phyloP scores from a whole-genome alignment of 2,888 invertebrate genomes.

The Tromatobia lineatoria region DNA sequence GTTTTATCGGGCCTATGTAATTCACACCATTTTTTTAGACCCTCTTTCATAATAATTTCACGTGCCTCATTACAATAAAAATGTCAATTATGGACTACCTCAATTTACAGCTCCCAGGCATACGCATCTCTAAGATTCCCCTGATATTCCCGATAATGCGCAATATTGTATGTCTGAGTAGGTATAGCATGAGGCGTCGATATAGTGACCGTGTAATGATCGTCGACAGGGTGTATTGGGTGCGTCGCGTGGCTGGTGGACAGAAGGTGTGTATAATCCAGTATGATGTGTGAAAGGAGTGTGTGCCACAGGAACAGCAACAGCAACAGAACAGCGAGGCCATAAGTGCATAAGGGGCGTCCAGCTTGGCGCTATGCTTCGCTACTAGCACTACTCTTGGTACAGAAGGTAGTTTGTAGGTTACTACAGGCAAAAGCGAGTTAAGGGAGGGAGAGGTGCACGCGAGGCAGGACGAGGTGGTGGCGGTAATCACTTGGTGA shows the following conservation, averaged over 20 bases:
- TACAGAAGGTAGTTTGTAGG: constrained; percentile 42
- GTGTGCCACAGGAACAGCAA: constrained; percentile 44
- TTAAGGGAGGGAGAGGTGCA: constrained; percentile 42
- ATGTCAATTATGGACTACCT: no score
- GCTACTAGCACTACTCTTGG: constrained; percentile 14
- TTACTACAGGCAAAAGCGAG: constrained; percentile 30
- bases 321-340: constrained; percentile 24
- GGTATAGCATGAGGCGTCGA: constrained; percentile 24
- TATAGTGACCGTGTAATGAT: constrained; percentile 52
- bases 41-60: no score
- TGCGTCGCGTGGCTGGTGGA: constrained; percentile 35
- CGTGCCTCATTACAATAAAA: no score
- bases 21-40: no score
- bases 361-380: constrained; percentile 26
- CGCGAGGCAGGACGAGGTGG: constrained; percentile 70
- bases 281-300: constrained; percentile 57
- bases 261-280: constrained; percentile 37
- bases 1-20: no score
- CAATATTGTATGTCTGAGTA: constrained; percentile 7
- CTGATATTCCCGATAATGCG: neutral
- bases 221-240: constrained; percentile 54
- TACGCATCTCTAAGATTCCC: neutral
- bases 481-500: constrained; percentile 83
- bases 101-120: neutral
- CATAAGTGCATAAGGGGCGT: constrained; percentile 51